Evolutionary conservation across 2,797 vertebrate genomes (phyloP).

Genomic region (Clarias platycephalus): DNA sequence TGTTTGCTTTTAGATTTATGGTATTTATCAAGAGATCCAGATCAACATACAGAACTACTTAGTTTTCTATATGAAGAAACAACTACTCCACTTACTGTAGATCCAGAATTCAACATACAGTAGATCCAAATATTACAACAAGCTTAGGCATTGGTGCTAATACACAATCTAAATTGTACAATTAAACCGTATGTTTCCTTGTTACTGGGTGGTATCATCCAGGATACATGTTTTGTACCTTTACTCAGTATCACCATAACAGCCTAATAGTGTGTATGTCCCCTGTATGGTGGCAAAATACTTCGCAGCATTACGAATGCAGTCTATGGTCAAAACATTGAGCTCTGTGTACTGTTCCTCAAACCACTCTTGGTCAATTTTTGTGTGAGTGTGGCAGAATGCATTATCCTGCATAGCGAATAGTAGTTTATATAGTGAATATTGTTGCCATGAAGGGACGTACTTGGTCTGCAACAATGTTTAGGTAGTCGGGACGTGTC

Average conservation of each 20-base stretch:
- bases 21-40: background rate
- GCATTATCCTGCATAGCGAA: too few relatives aligned
- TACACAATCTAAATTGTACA: background rate
- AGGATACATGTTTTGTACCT: background rate
- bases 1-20: constrained; percentile 23
- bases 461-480: too few relatives aligned
- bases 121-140: background rate
- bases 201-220: background rate
- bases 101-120: background rate
- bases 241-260: background rate
- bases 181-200: background rate
- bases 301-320: too few relatives aligned
- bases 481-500: too few relatives aligned
- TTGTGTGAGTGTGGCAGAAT: too few relatives aligned
- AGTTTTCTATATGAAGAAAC: background rate
- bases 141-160: background rate
- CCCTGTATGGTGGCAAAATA: too few relatives aligned
- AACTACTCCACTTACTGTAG: background rate
- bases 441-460: too few relatives aligned
- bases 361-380: too few relatives aligned
- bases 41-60: background rate
- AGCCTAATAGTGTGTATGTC: too few relatives aligned
- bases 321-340: too few relatives aligned
- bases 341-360: too few relatives aligned
- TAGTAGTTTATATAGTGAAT: too few relatives aligned